A percentile compares a stretch with the other conserved stretches of the same genome.
Evolutionary conservation across 1,140 invertebrate genomes (phyloP).

Genomic region (Proales similis): DNA sequence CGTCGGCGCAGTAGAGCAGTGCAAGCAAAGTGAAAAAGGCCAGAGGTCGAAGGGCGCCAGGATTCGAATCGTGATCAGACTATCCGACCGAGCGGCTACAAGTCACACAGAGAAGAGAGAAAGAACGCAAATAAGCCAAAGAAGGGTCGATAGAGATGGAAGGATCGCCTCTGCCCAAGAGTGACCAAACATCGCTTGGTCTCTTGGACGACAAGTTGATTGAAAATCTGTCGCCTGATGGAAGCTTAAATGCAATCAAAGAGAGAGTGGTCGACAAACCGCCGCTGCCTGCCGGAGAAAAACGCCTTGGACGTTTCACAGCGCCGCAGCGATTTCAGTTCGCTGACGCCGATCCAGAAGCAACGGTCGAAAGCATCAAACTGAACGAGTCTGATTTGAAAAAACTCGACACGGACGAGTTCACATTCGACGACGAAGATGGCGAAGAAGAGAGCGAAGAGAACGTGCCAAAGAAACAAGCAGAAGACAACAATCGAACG

Average conservation of each 20-base stretch:
- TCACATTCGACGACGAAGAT: constrained; percentile 9
- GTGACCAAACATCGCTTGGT: constrained; percentile 5
- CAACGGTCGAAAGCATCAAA: constrained; percentile 12
- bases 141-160: no score
- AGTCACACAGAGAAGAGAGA: no score
- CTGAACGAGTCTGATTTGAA: constrained; percentile 27
- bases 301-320: no score
- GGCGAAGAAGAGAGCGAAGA: constrained; percentile 19
- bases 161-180: constrained; percentile 19
- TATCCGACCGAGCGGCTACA: no score
- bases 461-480: neutral
- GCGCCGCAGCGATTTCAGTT: no score
- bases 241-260: no score
- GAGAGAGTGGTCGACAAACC: constrained; percentile 23
- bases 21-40: no score
- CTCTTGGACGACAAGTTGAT: constrained; percentile 22
- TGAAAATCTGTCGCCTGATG: constrained; percentile 23
- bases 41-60: no score
- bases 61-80: no score
- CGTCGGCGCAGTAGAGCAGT: no score
- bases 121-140: no score
- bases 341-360: neutral
- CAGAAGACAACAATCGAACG: neutral
- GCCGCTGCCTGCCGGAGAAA: constrained; percentile 28
- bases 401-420: constrained; percentile 31